Percentiles rank a stretch among this genome's conserved stretches.
phyloP scores from a whole-genome alignment of 2,113 vertebrate species.

The Kryptolebias marmoratus region DNA sequence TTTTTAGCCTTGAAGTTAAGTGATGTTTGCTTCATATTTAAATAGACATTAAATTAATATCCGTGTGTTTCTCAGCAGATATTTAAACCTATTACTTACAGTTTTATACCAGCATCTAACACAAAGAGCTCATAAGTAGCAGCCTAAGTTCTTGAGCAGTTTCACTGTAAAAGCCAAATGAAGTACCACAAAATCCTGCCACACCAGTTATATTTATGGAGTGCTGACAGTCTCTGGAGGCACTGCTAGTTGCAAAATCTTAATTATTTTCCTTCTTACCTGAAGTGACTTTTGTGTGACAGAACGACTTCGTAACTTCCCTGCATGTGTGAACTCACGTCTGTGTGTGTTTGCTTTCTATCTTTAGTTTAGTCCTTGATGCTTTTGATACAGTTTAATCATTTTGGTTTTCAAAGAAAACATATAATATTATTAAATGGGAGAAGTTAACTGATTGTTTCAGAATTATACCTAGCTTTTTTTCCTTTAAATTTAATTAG shows the following conservation, averaged over 20 bases:
- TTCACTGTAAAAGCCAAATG: neutral
- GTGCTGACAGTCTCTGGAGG: neutral
- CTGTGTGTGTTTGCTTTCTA: neutral
- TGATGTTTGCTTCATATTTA: too few species aligned
- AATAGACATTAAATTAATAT: too few species aligned
- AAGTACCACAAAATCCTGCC: too few species aligned
- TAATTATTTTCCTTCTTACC: neutral
- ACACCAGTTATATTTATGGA: neutral
- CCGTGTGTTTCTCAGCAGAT: too few species aligned
- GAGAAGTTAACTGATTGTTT: slow-evolving; percentile 12
- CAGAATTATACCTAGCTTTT: neutral
- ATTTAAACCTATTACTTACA: too few species aligned
- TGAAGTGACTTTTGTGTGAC: neutral
- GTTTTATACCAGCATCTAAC: too few species aligned
- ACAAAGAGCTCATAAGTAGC: neutral
- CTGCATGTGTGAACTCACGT: neutral
- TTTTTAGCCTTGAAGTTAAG: too few species aligned
- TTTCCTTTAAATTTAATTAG: neutral
- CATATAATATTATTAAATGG: neutral
- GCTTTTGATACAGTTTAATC: neutral
- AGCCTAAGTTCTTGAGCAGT: neutral
- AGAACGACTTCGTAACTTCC: neutral
- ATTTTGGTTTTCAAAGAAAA: neutral
- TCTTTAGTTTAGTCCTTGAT: neutral
- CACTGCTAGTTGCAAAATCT: neutral